These are phyloP conservation scores for Garrulus glandarius DNA, from an alignment of 2,797 vertebrate genomes.

Conservation along the genomic window DNA sequence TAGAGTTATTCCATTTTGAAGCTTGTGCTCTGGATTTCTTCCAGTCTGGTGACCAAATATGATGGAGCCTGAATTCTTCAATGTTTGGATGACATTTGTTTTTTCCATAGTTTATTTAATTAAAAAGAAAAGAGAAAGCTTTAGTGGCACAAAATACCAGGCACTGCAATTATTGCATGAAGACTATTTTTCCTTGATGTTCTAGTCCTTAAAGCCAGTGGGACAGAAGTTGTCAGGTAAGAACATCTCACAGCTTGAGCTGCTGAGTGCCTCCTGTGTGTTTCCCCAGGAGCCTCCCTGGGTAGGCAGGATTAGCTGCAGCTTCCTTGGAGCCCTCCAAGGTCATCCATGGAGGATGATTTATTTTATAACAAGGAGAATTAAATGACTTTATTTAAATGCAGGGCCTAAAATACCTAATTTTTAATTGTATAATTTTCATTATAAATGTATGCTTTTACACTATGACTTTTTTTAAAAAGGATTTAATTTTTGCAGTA, in stretches of 20 bases:
- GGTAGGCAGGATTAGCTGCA: background rate
- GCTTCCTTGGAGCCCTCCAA: background rate
- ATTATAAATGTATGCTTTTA: background rate
- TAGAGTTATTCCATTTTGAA: background rate
- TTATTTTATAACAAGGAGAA: background rate
- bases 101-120: background rate
- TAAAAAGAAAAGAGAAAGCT: background rate
- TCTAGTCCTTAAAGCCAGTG: background rate
- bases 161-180: background rate
- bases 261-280: background rate
- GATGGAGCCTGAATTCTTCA: background rate
- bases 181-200: background rate
- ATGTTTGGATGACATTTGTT: fast-evolving
- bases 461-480: background rate
- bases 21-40: background rate
- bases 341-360: background rate
- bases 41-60: background rate
- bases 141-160: background rate
- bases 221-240: background rate
- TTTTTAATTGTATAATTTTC: background rate
- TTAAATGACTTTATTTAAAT: background rate
- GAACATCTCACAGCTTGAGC: background rate
- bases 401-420: background rate
- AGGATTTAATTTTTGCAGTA: background rate
- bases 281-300: background rate